phyloP scores from a whole-genome alignment of 1,140 invertebrate genomes.

The Spodoptera frugiperda region DNA sequence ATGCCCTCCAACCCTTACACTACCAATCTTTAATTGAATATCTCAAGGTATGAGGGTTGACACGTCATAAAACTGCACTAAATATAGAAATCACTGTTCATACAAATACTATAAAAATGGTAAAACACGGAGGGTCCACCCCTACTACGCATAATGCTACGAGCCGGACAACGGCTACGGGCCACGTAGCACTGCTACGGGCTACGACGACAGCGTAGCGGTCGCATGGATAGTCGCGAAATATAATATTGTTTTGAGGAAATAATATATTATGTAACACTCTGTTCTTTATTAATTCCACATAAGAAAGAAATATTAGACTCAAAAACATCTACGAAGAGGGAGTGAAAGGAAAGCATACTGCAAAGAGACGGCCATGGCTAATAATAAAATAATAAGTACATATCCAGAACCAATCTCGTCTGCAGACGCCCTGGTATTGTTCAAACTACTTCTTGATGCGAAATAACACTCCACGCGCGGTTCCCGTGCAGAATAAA shows the following conservation, averaged over 20 bases:
- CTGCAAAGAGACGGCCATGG: too few relatives aligned
- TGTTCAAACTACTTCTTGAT: constrained; percentile 22
- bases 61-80: constrained; percentile 54
- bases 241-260: neutral
- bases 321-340: too few relatives aligned
- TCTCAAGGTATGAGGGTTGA: constrained; percentile 44
- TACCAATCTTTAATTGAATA: constrained; percentile 50
- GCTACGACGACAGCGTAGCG: constrained; percentile 32
- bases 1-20: constrained; percentile 37
- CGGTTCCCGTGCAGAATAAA: constrained; percentile 54
- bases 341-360: too few relatives aligned
- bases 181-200: constrained; percentile 10
- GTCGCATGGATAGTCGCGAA: neutral
- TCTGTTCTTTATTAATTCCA: too few relatives aligned
- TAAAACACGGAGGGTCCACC: constrained; percentile 44
- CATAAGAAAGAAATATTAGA: too few relatives aligned
- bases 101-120: constrained; percentile 50
- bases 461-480: constrained; percentile 12
- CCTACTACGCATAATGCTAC: constrained; percentile 11
- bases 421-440: neutral
- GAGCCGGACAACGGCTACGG: neutral
- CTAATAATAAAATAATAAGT: too few relatives aligned
- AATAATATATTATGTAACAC: too few relatives aligned
- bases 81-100: constrained; percentile 63
- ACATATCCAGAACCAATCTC: too few relatives aligned